These are phyloP conservation scores for Acyrthosiphon pisum DNA, from an alignment of 1,140 invertebrate species.

Conservation along the genomic window DNA sequence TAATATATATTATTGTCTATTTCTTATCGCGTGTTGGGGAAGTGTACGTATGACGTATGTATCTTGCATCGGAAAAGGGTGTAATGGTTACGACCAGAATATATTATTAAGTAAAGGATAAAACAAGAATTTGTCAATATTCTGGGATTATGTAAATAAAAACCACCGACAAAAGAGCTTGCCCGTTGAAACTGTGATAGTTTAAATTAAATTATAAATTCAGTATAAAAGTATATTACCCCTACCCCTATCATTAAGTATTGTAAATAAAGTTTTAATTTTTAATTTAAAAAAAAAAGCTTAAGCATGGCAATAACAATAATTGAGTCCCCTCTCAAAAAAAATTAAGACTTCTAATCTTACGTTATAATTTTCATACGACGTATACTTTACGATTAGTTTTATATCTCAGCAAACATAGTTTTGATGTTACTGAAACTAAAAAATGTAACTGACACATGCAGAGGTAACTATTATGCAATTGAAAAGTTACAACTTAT, in stretches of 20 bases:
- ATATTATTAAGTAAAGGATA: not conserved
- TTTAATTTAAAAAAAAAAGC: constrained; percentile 9
- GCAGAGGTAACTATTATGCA: no score
- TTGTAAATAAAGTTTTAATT: constrained; percentile 18
- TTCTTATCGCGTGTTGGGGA: not conserved
- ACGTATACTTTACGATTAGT: not conserved
- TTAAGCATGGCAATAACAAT: constrained; percentile 14
- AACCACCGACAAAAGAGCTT: not conserved
- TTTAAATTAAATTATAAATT: constrained; percentile 55
- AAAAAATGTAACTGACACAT: not conserved
- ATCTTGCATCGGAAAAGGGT: not conserved
- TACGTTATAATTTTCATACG: not conserved
- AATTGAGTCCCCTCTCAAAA: not conserved
- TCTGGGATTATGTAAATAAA: constrained; percentile 46
- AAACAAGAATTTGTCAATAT: not conserved
- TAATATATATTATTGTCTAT: not conserved
- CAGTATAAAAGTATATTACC: not conserved
- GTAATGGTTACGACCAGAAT: not conserved
- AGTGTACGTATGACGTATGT: not conserved
- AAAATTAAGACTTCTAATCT: not conserved
- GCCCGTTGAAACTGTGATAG: not conserved
- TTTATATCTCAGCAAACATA: not conserved
- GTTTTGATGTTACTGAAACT: not conserved
- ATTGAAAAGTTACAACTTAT: no score
- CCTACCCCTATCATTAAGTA: not conserved